Evolutionary conservation across 2,797 vertebrate genomes (phyloP), one percentile per base, ranked within the genome.

Genomic region (Coccyzus lansbergi): DNA sequence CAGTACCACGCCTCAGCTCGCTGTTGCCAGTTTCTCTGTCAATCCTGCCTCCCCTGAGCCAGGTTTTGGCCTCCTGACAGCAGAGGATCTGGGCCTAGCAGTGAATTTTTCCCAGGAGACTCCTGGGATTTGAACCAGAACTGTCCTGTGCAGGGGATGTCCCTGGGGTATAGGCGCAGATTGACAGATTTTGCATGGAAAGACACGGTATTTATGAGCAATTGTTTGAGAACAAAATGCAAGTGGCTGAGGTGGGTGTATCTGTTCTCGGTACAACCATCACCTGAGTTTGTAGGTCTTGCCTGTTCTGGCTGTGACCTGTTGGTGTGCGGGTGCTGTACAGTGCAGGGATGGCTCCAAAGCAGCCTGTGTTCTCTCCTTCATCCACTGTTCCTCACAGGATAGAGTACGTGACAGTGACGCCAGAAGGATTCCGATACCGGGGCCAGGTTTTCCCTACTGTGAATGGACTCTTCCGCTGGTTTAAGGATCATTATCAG

Each of bases 401-500:
- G 96, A 97, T 99, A 85, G 99, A 99, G 96, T 99, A 98, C 62
- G 99, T 99, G 91, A 99, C 99, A 29, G 99, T 99, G 95, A 99
- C 99, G 2, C 99, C 99, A 3, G 99, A 99, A 94, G 99, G 99
- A 70, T 99, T 99, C 97, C 98, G 99, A 67, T 99, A 99, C 95
- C 98, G 99, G 33, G 99, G 99, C 26, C 99, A 99, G 94, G 97
- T 99, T 90, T 99, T 99, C 94, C 98, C 99, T 34, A 98, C 99
- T 0, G 99, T 99, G 80, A 99, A 99, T 7, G 99, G 99, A 38
- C 98, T 99, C 22, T 99, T 99, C 98, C 98, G 99, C 52, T 99
- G 99, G 99, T 99, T 99, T 97, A 99, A 99, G 96, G 99, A 99
- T 97, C 99, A 99, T 96, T 99, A 99, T 94, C 99, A 99, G 80